Evolutionary conservation across 2,113 vertebrate species (phyloP), one percentile per base, ranked within the genome.

Genomic region (Leuciscus idus): DNA sequence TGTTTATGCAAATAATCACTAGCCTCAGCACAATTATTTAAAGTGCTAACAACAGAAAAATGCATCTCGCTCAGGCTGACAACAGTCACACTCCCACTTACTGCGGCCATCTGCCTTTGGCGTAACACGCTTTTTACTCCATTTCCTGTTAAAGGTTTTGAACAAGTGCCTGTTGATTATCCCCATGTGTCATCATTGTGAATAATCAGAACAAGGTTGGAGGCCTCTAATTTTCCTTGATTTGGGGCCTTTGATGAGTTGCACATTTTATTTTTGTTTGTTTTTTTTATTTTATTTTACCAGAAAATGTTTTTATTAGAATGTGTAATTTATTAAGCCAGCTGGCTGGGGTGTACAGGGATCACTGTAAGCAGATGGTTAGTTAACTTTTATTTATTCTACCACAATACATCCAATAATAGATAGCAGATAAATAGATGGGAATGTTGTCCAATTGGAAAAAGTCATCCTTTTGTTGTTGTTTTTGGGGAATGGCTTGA

Each of bases 21-120:
- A 79, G 84, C 86, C 84, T 85, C 86, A 73, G 74, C 86, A 84
- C 77, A 84, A 85, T 89, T 57, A 82, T 81, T 83, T 85, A 77
- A 76, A 87, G 66, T 70, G 62, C 74, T 85, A 86, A 86, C 84
- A 86, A 86, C 36, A 84, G 85, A 73, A 50, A 81, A 75, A 77
- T 82, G 78, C 61, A 62, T 80, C 66, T 57, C 6, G 2, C 66
- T 80, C 52, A 43, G 78, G 68, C 68, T 76, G 80, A 84, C 82
- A 87, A 59, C 43, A 73, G 72, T 79, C 75, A 74, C 43, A 68
- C 30, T 80, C 26, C n/a, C 61, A 70, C 81, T 83, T 43, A 57
- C 81, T 39, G 50, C 19, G 82, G 19, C 82, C 68, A 73, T 84
- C 82, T 84, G 66, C 64, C 66, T 55, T 19, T n/a, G 39, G 62